Conservation (phyloP, 1,140 invertebrate species). For the Calephelis nemesis region DNA sequence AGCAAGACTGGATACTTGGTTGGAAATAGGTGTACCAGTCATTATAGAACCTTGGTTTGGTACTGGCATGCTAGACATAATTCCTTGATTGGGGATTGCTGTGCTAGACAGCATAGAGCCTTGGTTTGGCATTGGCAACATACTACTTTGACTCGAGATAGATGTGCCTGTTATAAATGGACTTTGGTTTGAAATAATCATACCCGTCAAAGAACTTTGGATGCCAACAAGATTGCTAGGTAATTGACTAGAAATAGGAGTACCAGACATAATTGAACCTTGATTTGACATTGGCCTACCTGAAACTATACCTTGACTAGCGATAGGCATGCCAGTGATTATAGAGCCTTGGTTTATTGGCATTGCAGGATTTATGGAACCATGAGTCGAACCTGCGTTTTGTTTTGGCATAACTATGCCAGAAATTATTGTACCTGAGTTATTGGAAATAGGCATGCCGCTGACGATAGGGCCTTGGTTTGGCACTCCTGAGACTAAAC, state of each 20-base stretch:
- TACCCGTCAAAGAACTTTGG: constrained; percentile 19
- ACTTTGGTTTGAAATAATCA: constrained; percentile 22
- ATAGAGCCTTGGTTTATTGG: constrained; percentile 36
- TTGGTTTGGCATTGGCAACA: constrained; percentile 23
- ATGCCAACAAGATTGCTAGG: too few species aligned
- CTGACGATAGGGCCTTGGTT: constrained; percentile 23
- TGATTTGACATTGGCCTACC: constrained; percentile 28
- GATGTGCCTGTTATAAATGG: constrained; percentile 15
- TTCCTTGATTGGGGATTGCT: constrained; percentile 18
- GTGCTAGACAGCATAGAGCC: constrained; percentile 39
- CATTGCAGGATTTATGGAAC: constrained; percentile 35
- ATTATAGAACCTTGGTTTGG: constrained; percentile 38
- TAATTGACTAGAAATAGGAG: not conserved
- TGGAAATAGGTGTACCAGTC: constrained; percentile 24
- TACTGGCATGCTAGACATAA: too few species aligned
- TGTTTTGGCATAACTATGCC: constrained; percentile 32
- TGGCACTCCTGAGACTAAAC: constrained; percentile 26
- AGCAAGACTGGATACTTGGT: constrained; percentile 36
- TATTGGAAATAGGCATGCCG: constrained; percentile 24
- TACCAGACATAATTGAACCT: constrained; percentile 21
- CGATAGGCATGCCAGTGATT: constrained; percentile 28
- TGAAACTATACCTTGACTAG: constrained; percentile 31
- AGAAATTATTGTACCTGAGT: constrained; percentile 33
- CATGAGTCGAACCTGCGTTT: constrained; percentile 28
- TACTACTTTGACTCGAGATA: not conserved